Percentiles rank a stretch among this genome's conserved stretches.
Evolutionary conservation across 1,140 invertebrate species (phyloP).

Genomic region (Drosophila kepulauana): DNA sequence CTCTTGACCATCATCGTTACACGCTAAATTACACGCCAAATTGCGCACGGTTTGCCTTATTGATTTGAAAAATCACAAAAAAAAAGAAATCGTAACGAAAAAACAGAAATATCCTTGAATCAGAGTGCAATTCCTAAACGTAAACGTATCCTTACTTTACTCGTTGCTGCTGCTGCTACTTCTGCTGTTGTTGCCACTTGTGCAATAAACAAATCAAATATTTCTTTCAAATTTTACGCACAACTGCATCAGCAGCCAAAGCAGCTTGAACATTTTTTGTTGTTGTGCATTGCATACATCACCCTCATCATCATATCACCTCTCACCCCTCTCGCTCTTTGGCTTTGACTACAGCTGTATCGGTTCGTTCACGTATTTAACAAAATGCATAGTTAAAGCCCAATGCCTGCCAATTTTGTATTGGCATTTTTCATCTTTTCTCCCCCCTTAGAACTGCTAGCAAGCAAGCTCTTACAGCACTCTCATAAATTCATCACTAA

Average conservation of each 20-base stretch:
- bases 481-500: constrained; percentile 78
- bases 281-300: constrained; percentile 47
- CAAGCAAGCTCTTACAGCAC: not conserved
- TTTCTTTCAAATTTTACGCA: constrained; percentile 77
- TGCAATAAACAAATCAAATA: constrained; percentile 82
- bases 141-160: constrained; percentile 25
- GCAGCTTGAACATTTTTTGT: constrained; percentile 40
- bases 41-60: constrained; percentile 75
- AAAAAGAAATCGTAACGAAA: constrained; percentile 13
- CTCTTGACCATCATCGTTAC: constrained; percentile 73
- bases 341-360: constrained; percentile 14
- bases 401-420: constrained; percentile 42
- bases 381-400: constrained; percentile 68
- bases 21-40: constrained; percentile 82
- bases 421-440: constrained; percentile 39
- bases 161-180: too few species aligned
- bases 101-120: constrained; percentile 16
- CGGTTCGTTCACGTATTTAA: constrained; percentile 47
- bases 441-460: not conserved
- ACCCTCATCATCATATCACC: not conserved
- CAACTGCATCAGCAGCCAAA: constrained; percentile 62
- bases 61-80: constrained; percentile 64
- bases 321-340: not conserved
- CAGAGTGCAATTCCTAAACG: constrained; percentile 49
- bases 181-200: constrained; percentile 47